phyloP scores from a whole-genome alignment of 2,888 invertebrate genomes.

The Apantesis nais region DNA sequence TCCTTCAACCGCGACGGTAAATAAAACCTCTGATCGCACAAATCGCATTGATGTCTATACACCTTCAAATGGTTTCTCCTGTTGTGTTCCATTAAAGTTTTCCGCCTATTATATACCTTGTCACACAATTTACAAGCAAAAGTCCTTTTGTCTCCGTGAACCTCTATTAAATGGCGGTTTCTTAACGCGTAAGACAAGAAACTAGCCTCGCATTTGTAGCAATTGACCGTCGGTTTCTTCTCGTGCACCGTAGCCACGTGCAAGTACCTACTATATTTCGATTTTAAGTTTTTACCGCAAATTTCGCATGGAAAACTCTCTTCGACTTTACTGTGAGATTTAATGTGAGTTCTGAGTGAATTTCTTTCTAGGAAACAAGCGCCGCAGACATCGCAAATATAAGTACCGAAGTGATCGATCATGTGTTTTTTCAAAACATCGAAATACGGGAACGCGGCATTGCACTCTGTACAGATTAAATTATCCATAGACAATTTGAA shows the following conservation, averaged over 20 bases:
- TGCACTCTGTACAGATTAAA: constrained; percentile 72
- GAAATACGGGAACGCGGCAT: constrained; percentile 58
- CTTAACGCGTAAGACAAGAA: constrained; percentile 67
- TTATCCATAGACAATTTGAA: constrained; percentile 68
- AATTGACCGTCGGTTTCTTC: constrained; percentile 74
- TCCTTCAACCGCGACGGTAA: constrained; percentile 75
- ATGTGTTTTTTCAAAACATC: constrained; percentile 74
- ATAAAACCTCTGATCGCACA: constrained; percentile 78
- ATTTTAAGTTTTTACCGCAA: constrained; percentile 77
- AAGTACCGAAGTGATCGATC: constrained; percentile 75
- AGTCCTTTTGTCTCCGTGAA: constrained; percentile 72
- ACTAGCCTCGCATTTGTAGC: constrained; percentile 71
- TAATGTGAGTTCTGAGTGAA: constrained; percentile 74
- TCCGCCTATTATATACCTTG: constrained; percentile 73
- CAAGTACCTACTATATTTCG: constrained; percentile 69
- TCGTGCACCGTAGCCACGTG: constrained; percentile 76
- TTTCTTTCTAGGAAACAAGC: constrained; percentile 78
- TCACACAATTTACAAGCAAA: constrained; percentile 75
- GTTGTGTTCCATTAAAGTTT: constrained; percentile 74
- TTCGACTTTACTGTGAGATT: constrained; percentile 74
- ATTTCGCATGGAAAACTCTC: constrained; percentile 79
- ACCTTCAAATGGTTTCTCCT: constrained; percentile 73
- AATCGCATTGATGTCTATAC: constrained; percentile 71
- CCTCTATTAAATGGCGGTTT: constrained; percentile 73
- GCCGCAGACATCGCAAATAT: constrained; percentile 74